Base-by-base conservation (phyloP, 2,888 invertebrate genomes). In the Brachylomia viminalis region DNA sequence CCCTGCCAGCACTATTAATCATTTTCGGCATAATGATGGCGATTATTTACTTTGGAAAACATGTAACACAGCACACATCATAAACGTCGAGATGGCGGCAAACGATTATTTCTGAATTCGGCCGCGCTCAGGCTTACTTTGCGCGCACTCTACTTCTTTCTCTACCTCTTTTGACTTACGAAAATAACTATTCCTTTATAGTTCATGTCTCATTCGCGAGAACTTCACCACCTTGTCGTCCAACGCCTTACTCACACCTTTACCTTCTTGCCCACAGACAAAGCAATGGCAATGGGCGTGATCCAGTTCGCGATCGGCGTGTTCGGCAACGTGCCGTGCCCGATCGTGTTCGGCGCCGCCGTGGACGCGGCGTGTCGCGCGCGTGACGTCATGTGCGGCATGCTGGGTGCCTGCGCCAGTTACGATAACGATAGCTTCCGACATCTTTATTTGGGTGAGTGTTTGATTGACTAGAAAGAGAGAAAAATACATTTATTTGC, bases 281-380 rank as follows among this genome's bases (percentile, higher is more conserved):
- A 99, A 94, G 98, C 99, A 73, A 99, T 99, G 99, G 99, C 99
- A 80, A 97, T 99, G 95, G 99, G 99, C 47, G 97, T 99, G 91
- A 99, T 99, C 92, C 98, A 99, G 94, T 99, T 99, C 95, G 99
- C 99, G 76, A 99, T 99, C 85, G 99, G 99, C 77, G 97, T 99
- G 86, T 99, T 99, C 95, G 99, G 98, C 87, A 99, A 99, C 95
- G 99, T 99, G 91, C 99, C 99, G 88, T 99, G 99, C 94, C 99
- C 99, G n/a, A 98, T 99, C 88, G 97, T 99, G 88, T 99, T 99
- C 95, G 99, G 99, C 80, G 98, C 98, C 62, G 98, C 99, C 59
- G 98, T 99, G 75, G 99, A 99, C 97, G 98, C 98, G 3, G 98
- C 99, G 10, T 99, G 99, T 93, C 97, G 98, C 52, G 97, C 98